Base-by-base conservation (phyloP, 1,140 invertebrate genomes). In the Hyles euphorbiae region DNA sequence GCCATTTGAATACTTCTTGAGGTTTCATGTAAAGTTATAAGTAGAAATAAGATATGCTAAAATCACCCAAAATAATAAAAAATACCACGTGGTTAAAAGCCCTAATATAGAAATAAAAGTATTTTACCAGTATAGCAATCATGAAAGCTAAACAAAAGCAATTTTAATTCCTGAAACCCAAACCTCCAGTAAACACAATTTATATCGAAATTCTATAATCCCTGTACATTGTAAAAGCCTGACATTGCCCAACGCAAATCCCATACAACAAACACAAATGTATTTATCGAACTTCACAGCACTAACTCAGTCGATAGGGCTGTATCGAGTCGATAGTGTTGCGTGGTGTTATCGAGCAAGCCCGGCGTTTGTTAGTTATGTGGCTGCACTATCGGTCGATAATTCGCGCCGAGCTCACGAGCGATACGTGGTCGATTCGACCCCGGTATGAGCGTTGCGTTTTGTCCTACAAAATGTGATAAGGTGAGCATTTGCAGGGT, bases 291-390 rank as follows among this genome's bases (percentile, higher is more conserved):
- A 34, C 43, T 34, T 32, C 52, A 40, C 53, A 50, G 45, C 46
- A 52, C 57, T 60, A 65, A 65, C 60, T 65, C 60, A 65, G 40
- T 61, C 53, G 56, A 61, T 61, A 59, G 53, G 55, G 59, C 22
- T 47, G 59, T 65, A 61, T 65, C 63, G 43, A 53, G 34, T 53
- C 58, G 63, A 65, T 65, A 65, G 58, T 65, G 58, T 65, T 65
- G 61, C 55, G 55, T 51, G 61, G 56, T 59, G 61, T 61, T 65
- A 65, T 65, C 59, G 52, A 48, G 56, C 55, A 56, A 59, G 61
- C 62, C 56, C 54, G 44, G 58, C 54, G 12, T 54, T 60, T 55
- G 57, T 59, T 60, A 64, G 48, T 64, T 64, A 64, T 64, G 62
- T 60, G 33, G n/a, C 43, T 9, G 48, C 5, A 49, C 45, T 64